Evolutionary conservation across 2,888 invertebrate genomes (phyloP).

Genomic region (Electrophaes corylata): DNA sequence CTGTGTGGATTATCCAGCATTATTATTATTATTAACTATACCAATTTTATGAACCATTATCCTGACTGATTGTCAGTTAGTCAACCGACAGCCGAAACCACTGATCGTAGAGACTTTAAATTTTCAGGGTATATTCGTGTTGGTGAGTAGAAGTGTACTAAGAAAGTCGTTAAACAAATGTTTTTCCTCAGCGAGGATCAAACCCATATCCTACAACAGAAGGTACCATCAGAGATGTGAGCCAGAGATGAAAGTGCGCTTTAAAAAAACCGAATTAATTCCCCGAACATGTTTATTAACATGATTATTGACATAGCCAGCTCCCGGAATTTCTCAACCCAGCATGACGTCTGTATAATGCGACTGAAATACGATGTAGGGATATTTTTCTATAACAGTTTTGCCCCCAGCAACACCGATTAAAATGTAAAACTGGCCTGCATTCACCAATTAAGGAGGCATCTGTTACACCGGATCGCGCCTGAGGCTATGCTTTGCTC

Average conservation of each 20-base stretch:
- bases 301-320: slow-evolving; percentile 23
- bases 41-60: too few relatives aligned
- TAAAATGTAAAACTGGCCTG: slow-evolving; percentile 36
- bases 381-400: slow-evolving; percentile 38
- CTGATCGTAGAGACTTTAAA: too few relatives aligned
- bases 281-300: slow-evolving; percentile 22
- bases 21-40: too few relatives aligned
- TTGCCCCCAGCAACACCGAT: slow-evolving; percentile 39
- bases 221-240: too few relatives aligned
- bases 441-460: slow-evolving; percentile 34
- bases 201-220: too few relatives aligned
- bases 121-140: too few relatives aligned
- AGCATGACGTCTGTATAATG: slow-evolving; percentile 34
- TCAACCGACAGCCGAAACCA: too few relatives aligned
- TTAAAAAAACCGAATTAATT: background rate
- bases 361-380: slow-evolving; percentile 35
- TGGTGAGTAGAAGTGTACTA: too few relatives aligned
- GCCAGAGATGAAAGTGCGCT: slow-evolving; percentile 22
- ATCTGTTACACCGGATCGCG: slow-evolving; percentile 34
- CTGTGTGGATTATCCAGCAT: too few relatives aligned
- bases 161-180: too few relatives aligned
- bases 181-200: too few relatives aligned
- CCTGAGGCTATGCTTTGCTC: background rate
- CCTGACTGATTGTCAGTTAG: too few relatives aligned
- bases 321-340: slow-evolving; percentile 32